Conservation (phyloP, 2,888 invertebrate species). For the Tenthredo amoena region DNA sequence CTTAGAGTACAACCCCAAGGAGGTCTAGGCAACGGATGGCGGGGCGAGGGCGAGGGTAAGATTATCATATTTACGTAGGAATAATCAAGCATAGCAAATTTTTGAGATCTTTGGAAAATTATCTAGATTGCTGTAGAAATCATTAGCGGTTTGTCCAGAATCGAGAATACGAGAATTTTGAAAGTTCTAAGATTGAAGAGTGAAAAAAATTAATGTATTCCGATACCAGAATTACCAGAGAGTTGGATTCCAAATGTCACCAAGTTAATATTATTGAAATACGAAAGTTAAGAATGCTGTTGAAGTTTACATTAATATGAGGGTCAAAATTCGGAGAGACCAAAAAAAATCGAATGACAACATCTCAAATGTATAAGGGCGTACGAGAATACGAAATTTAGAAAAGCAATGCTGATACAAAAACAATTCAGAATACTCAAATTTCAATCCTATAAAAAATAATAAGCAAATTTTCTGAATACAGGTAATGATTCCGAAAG, state of each 20-base stretch:
- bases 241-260: not conserved
- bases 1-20: constrained; percentile 71
- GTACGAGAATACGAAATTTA: no score
- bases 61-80: not conserved
- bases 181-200: no score
- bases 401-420: not conserved
- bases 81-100: no score
- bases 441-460: not conserved
- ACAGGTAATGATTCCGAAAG: constrained; percentile 72
- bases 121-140: not conserved
- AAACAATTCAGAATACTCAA: not conserved
- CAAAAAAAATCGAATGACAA: no score
- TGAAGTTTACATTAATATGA: not conserved
- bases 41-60: constrained; percentile 65
- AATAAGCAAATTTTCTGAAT: constrained; percentile 1
- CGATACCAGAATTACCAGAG: not conserved
- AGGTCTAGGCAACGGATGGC: constrained; percentile 68
- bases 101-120: not conserved
- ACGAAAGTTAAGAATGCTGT: not conserved
- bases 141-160: no score
- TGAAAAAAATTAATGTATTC: not conserved
- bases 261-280: not conserved
- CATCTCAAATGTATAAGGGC: no score
- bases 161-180: no score
- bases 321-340: no score